phyloP scores from a whole-genome alignment of 2,113 vertebrate genomes.

The Xyrauchen texanus region DNA sequence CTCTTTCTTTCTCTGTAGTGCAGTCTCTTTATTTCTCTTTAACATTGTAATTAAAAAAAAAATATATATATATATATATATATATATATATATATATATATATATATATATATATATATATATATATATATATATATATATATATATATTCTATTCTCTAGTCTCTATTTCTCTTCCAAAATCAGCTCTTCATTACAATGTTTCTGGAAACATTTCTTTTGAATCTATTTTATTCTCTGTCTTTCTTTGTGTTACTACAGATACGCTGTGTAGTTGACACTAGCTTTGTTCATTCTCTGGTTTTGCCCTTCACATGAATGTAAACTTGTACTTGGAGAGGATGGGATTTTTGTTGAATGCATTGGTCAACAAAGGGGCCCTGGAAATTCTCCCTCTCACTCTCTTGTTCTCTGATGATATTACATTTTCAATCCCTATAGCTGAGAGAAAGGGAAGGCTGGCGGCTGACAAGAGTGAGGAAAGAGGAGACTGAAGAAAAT shows the following conservation, averaged over 20 bases:
- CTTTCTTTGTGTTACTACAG: not conserved
- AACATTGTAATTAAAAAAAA: slow-evolving; percentile 23
- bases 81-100: too few species aligned
- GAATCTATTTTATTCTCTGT: not conserved
- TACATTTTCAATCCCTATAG: slow-evolving; percentile 51
- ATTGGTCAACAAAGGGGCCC: slow-evolving; percentile 18
- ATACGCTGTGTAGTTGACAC: slow-evolving; percentile 2
- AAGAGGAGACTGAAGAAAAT: slow-evolving; percentile 29
- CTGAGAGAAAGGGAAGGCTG: slow-evolving; percentile 39
- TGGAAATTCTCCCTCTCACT: slow-evolving; percentile 1
- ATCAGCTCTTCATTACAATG: slow-evolving; percentile 2
- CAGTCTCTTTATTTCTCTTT: not conserved
- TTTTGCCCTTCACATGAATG: not conserved
- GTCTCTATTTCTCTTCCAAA: not conserved
- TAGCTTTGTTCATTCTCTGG: too few species aligned
- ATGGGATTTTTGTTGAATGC: slow-evolving; percentile 3
- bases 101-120: too few species aligned
- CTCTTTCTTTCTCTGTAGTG: not conserved
- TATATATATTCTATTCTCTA: too few species aligned
- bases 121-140: too few species aligned
- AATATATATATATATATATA: too few species aligned
- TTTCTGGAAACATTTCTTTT: not conserved
- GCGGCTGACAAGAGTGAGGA: slow-evolving; percentile 48
- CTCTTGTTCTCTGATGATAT: slow-evolving; percentile 33
- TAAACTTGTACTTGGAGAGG: slow-evolving; percentile 19